Evolutionary conservation across 2,888 invertebrate species (phyloP), one percentile per base, ranked within the genome.

Genomic region (Acleris holmiana): DNA sequence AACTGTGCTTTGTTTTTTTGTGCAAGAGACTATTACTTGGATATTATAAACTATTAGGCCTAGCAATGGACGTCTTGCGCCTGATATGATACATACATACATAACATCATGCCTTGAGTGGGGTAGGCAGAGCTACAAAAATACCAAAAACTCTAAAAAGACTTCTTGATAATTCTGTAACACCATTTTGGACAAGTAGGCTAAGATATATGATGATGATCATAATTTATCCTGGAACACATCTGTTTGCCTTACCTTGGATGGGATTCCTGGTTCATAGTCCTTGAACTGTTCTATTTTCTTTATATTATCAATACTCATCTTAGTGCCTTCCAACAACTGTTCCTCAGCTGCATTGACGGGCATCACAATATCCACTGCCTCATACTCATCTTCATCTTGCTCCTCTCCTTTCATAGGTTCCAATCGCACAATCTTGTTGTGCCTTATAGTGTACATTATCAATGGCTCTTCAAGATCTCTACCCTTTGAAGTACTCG

Each of bases 271-370:
- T 60, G 89, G 86, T 41, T 89, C 81, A 77, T 94, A 94, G 70
- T 93, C 89, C 71, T 88, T 83, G 72, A 94, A 94, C 70, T 90
- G 84, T 1, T 93, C 91, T 69, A 94, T 88, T 68, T 88, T 89
- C 77, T 79, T 91, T 25, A 94, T 94, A 72, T 94, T 91, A 74
- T 93, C 93, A 23, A 93, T 62, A 48, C 80, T 77, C 85, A 94
- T 87, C 72, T 93, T 92, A 0, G 92, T 91, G 10, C 90, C 89
- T 76, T 91, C 91, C 40, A 91, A 71, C 19, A 93, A 70, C 61
- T 86, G 81, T 47, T 84, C 79, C 60, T 89, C 89, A 1, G 88
- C 85, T 44, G 75, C 72, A 69, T 88, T 88, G 4, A 84, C 79
- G 0, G 92, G 89, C 40, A 85, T 65, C 44, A 87, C 84, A 69